Base-by-base conservation (phyloP, 1,140 invertebrate genomes). In the Dinoponera quadriceps region DNA sequence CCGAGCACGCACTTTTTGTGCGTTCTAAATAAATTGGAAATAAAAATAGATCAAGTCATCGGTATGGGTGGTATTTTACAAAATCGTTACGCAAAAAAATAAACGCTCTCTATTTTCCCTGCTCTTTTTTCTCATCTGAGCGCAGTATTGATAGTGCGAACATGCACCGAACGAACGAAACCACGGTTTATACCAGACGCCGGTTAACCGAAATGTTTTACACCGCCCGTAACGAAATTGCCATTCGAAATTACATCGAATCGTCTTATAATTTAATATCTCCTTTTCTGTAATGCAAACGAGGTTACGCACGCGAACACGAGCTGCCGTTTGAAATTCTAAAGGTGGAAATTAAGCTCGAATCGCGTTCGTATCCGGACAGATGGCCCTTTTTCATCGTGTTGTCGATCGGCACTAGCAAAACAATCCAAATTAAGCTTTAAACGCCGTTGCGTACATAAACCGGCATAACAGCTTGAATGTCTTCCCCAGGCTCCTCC, bases 111-210 rank as follows among this genome's bases (percentile, higher is more conserved):
- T 4, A 55, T 68, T 25, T 69, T 20, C 7, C 7, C 1, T n/a
- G n/a, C n/a, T 55, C 11, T 55, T 9, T 69, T 59, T 63, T 77
- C 66, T 54, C 54, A 22, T 69, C 29, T 38, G 44, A 55, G 11
- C 22, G 66, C 18, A 20, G 29, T 55, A 78, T 78, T 68, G 63
- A 78, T 78, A 69, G 49, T 29, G 20, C 49, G 62, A 78, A 66
- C 33, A 57, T 78, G 68, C 68, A 55, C 63, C 29, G 55, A 78
- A 18, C 68, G 44, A 78, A 22, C 68, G 51, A 69, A 78, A 78
- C 29, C 75, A 3, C 75, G 60, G 63, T 38, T 27, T 60, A 51
- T 22, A 62, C 25, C 20, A 14, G 48, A 13, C 20, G 55, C 16
- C 14, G 27, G 29, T 16, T 57, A 20, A 27, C 29, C 29, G n/a